Evolutionary conservation across 2,113 vertebrate genomes (phyloP).

Genomic region (Callocephalon fimbriatum): DNA sequence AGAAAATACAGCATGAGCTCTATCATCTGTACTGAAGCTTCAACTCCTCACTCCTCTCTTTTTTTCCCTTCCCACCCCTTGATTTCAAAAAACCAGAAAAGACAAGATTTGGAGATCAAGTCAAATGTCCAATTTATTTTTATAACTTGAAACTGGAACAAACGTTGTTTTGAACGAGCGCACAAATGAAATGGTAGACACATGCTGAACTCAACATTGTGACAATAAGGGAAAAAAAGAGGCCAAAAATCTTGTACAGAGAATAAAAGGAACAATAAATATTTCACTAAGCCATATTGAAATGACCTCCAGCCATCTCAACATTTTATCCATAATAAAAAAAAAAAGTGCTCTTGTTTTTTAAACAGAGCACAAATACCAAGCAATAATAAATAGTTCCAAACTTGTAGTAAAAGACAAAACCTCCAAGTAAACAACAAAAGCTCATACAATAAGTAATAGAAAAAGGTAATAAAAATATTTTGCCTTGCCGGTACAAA

Average conservation of each 20-base stretch:
- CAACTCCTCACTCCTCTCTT: neutral
- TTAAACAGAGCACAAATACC: conserved; percentile 86
- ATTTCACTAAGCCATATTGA: conserved; percentile 87
- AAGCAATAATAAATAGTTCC: conserved; percentile 91
- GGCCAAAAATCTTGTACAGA: conserved; percentile 86
- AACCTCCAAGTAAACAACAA: conserved; percentile 87
- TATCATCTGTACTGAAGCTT: neutral
- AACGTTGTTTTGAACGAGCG: conserved; percentile 88
- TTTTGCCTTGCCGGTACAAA: conserved; percentile 87
- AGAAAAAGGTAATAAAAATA: conserved; percentile 91
- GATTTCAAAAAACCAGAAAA: conserved; percentile 75
- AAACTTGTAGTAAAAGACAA: conserved; percentile 89
- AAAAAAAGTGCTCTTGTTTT: conserved; percentile 81
- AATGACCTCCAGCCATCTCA: conserved; percentile 86
- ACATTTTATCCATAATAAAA: conserved; percentile 87
- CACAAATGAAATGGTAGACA: conserved; percentile 90
- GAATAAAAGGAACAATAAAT: conserved; percentile 89
- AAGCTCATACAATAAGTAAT: conserved; percentile 88
- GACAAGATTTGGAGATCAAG: conserved; percentile 85
- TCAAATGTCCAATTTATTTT: conserved; percentile 91
- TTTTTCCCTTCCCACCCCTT: conserved; percentile 12
- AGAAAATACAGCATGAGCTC: neutral
- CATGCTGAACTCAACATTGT: conserved; percentile 88
- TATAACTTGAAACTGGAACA: conserved; percentile 90
- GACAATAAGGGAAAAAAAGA: conserved; percentile 81